Percentiles rank a stretch among this genome's conserved stretches.
Conservation (phyloP, 2,888 invertebrate genomes). For the Callosobruchus maculatus region DNA sequence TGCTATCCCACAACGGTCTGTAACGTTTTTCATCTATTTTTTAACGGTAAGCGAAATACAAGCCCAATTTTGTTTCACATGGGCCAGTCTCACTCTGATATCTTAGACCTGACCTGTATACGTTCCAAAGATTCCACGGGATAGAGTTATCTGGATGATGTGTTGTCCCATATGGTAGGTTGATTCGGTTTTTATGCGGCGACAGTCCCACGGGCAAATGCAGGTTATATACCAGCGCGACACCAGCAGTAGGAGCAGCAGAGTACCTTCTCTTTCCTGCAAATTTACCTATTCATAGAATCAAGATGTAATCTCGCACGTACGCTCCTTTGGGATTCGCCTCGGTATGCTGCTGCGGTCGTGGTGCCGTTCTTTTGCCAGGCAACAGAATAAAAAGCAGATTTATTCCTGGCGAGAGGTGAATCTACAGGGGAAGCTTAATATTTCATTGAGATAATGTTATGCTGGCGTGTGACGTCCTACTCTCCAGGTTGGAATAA, state of each 20-base stretch:
- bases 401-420: not conserved
- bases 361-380: not conserved
- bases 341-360: not conserved
- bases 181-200: constrained; percentile 44
- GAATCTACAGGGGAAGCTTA: not conserved
- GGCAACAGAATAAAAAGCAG: not conserved
- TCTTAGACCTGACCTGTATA: not conserved
- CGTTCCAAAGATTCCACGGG: not conserved
- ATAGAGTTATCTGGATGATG: constrained; percentile 33
- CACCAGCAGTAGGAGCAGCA: constrained; percentile 3
- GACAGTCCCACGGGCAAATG: constrained; percentile 38
- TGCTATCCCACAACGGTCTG: no score
- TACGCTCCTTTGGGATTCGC: constrained; percentile 19
- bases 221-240: constrained; percentile 30
- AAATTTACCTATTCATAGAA: constrained; percentile 47
- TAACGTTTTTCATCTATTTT: no score
- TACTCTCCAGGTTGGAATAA: not conserved
- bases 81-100: no score
- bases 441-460: not conserved
- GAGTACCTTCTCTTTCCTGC: constrained; percentile 9
- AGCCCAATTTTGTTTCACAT: no score
- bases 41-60: no score
- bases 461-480: not conserved
- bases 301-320: constrained; percentile 35
- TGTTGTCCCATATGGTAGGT: constrained; percentile 42